These are phyloP conservation scores for Teleogryllus occipitalis DNA, from an alignment of 1,140 invertebrate species.

Conservation along the genomic window DNA sequence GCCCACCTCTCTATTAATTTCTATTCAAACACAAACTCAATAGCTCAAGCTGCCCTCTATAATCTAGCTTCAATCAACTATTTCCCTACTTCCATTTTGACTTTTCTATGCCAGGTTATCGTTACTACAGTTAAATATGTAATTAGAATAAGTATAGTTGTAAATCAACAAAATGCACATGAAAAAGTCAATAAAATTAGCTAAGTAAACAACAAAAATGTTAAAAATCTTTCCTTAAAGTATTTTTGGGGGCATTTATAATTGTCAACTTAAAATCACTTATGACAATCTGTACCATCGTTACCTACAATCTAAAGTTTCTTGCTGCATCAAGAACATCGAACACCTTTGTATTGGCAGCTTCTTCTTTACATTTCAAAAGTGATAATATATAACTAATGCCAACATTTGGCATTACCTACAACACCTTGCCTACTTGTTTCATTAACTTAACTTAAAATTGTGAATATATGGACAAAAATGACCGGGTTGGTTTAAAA, in stretches of 20 bases:
- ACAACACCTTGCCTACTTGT: background rate
- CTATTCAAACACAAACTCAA: background rate
- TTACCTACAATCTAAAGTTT: background rate
- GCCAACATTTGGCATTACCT: background rate
- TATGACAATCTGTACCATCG: background rate
- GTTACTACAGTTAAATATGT: too few relatives aligned
- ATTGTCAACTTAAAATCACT: background rate
- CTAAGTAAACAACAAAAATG: background rate
- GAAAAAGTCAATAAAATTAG: background rate
- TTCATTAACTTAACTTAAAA: background rate
- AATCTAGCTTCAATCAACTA: too few relatives aligned
- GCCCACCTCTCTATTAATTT: background rate
- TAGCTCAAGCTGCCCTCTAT: too few relatives aligned
- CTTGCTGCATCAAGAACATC: background rate
- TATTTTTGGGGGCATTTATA: too few relatives aligned
- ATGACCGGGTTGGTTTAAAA: background rate
- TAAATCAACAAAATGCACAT: too few relatives aligned
- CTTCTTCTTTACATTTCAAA: slow-evolving; percentile 6
- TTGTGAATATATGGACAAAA: background rate
- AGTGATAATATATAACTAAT: background rate
- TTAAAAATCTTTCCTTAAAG: background rate
- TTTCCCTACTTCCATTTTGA: too few relatives aligned
- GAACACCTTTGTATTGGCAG: background rate
- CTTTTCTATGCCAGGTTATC: too few relatives aligned
- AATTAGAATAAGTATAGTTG: too few relatives aligned